phyloP scores from a whole-genome alignment of 2,113 vertebrate species.

The Spilogale gracilis region DNA sequence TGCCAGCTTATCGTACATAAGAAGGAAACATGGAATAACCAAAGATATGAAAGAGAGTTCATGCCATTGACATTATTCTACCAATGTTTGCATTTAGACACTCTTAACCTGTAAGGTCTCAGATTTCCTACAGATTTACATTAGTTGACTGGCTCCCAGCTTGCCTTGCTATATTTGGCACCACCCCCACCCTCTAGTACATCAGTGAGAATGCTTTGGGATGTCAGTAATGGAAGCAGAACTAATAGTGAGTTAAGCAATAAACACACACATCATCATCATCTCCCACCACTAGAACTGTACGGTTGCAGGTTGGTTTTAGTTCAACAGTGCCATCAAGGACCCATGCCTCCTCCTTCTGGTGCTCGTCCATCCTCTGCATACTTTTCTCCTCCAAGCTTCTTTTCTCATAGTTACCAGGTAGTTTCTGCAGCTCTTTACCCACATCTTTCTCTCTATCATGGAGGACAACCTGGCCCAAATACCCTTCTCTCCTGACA shows the following conservation, averaged over 20 bases:
- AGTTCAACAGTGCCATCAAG: accelerated
- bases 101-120: background rate
- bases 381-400: background rate
- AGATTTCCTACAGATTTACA: background rate
- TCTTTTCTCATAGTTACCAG: background rate
- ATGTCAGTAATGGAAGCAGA: background rate
- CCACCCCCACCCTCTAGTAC: accelerated
- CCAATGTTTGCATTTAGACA: background rate
- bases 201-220: background rate
- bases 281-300: background rate
- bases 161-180: background rate
- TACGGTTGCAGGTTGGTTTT: background rate
- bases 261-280: background rate
- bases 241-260: background rate
- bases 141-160: background rate
- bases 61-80: background rate
- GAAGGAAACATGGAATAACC: background rate
- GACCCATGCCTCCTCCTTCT: background rate
- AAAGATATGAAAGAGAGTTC: background rate
- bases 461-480: background rate
- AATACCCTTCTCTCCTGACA: background rate
- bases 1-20: background rate
- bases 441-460: background rate
- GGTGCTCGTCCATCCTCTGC: background rate
- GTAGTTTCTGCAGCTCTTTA: background rate